Evolutionary conservation across 2,113 vertebrate species (phyloP).

Genomic region (Xyrauchen texanus): DNA sequence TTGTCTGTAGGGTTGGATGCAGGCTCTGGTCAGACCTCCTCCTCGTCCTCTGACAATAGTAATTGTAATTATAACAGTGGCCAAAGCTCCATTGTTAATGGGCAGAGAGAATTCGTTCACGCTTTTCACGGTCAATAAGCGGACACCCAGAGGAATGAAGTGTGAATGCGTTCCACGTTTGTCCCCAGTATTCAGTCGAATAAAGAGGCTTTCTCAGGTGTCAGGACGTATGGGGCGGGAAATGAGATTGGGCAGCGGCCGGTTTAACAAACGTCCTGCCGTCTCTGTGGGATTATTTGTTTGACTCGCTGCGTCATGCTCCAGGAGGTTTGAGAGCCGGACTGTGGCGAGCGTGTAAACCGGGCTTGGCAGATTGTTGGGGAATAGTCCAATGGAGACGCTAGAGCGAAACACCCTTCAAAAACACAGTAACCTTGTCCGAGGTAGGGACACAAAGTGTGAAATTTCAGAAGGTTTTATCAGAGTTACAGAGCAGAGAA

Average conservation of each 20-base stretch:
- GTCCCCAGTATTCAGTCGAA: slow-evolving; percentile 38
- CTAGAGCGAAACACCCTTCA: background rate
- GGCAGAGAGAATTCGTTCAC: slow-evolving; percentile 44
- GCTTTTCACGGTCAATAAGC: slow-evolving; percentile 52
- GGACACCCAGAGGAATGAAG: slow-evolving; percentile 18
- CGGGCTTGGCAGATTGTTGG: slow-evolving; percentile 33
- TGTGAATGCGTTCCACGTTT: slow-evolving; percentile 41
- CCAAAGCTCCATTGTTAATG: slow-evolving; percentile 48
- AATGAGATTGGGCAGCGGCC: slow-evolving; percentile 43
- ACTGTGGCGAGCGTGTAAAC: background rate
- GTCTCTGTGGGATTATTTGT: slow-evolving; percentile 38
- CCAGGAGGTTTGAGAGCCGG: slow-evolving; percentile 33
- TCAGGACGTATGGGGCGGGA: slow-evolving; percentile 30
- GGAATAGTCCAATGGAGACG: slow-evolving; percentile 14
- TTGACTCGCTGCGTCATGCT: slow-evolving; percentile 22
- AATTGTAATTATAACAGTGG: slow-evolving; percentile 42
- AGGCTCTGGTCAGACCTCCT: background rate
- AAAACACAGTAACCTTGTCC: slow-evolving; percentile 48
- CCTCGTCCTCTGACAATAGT: slow-evolving; percentile 22
- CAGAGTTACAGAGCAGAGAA: too few relatives aligned
- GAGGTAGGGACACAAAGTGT: slow-evolving; percentile 10
- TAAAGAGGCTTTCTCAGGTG: slow-evolving; percentile 50
- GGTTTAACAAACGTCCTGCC: slow-evolving; percentile 30
- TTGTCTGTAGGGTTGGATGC: background rate
- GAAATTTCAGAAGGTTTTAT: background rate